Percentiles rank a stretch among this genome's conserved stretches.
These are phyloP conservation scores for Romanogobio albipinnatus DNA, from an alignment of 2,113 vertebrate species.

Conservation along the genomic window DNA sequence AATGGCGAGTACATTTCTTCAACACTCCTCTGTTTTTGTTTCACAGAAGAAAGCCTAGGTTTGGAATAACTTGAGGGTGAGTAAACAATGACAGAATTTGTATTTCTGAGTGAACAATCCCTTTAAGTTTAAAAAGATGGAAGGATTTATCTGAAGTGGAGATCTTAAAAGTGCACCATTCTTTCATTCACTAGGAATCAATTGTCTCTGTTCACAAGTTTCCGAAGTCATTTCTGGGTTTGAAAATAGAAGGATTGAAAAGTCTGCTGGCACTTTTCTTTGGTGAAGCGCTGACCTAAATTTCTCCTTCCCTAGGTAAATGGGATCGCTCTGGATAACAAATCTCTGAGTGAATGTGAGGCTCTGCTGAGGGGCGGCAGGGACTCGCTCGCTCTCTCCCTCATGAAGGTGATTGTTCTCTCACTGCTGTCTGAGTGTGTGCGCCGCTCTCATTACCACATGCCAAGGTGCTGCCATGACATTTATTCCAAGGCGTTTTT, in stretches of 20 bases:
- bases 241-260: conserved; percentile 52
- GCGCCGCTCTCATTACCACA: conserved; percentile 39
- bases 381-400: conserved; percentile 90
- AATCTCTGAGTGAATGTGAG: conserved; percentile 95
- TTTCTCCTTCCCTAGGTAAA: conserved; percentile 85
- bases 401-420: conserved; percentile 88
- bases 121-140: conserved; percentile 4
- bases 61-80: neutral
- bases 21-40: neutral
- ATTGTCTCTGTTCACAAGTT: conserved; percentile 1
- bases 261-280: conserved; percentile 51
- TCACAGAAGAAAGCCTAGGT: neutral
- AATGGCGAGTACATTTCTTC: neutral
- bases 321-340: conserved; percentile 96
- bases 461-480: conserved; percentile 10
- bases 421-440: conserved; percentile 18
- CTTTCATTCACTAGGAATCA: neutral
- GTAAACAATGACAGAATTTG: neutral
- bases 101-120: neutral
- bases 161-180: neutral
- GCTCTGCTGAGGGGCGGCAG: conserved; percentile 89
- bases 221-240: conserved; percentile 23
- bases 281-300: conserved; percentile 59
- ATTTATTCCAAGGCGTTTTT: neutral
- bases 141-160: neutral